Evolutionary conservation across 2,797 vertebrate species (phyloP).

Genomic region (Enteromius afrohamiltoni): DNA sequence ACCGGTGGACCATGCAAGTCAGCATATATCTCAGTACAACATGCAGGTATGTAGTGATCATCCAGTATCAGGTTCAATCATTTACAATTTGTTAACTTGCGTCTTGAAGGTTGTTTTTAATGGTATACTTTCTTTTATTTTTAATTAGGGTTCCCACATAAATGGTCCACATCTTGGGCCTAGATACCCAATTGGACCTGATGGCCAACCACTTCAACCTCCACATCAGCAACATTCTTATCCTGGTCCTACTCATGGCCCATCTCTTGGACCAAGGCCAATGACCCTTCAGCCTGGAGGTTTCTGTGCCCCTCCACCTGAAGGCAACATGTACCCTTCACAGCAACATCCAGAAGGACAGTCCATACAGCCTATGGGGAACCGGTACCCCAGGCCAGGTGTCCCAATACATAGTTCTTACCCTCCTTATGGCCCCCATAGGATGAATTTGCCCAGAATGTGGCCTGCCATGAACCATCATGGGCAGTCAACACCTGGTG

Average conservation of each 20-base stretch:
- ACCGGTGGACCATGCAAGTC: conserved; percentile 79
- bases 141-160: conserved; percentile 78
- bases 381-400: conserved; percentile 71
- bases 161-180: conserved; percentile 81
- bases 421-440: conserved; percentile 68
- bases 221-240: conserved; percentile 76
- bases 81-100: neutral
- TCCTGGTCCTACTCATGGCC: conserved; percentile 80
- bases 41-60: conserved; percentile 81
- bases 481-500: conserved; percentile 72
- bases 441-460: conserved; percentile 66
- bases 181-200: conserved; percentile 76
- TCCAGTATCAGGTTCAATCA: neutral
- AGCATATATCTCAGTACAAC: conserved; percentile 79
- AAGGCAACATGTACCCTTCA: conserved; percentile 82
- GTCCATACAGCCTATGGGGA: conserved; percentile 69
- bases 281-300: conserved; percentile 81
- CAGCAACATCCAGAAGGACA: conserved; percentile 78
- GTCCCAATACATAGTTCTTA: conserved; percentile 72
- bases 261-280: conserved; percentile 82
- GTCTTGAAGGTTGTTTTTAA: neutral
- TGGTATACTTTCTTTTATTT: neutral
- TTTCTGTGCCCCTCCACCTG: conserved; percentile 76
- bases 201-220: conserved; percentile 71
- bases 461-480: conserved; percentile 75